A percentile compares a stretch with the other conserved stretches of the same genome.
These are phyloP conservation scores for Oryctes rhinoceros DNA, from an alignment of 1,140 invertebrate genomes.

Conservation along the genomic window DNA sequence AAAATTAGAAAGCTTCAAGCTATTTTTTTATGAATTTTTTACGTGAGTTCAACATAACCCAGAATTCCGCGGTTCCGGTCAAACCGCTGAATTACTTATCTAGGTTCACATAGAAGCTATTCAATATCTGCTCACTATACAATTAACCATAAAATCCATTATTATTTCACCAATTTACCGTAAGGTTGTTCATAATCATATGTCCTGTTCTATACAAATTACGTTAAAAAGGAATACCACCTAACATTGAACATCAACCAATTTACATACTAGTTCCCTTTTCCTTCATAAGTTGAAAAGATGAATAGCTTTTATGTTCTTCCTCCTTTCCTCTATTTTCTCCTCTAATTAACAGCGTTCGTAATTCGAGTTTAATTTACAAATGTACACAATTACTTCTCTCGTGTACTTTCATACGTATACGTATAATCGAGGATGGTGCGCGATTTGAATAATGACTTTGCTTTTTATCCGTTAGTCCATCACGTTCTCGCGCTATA, in stretches of 20 bases:
- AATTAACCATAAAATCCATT: not conserved
- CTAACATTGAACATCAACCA: not conserved
- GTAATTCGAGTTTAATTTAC: not conserved
- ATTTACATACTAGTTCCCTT: not conserved
- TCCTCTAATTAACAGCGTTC: slow-evolving; percentile 11
- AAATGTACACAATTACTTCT: slow-evolving; percentile 15
- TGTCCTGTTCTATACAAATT: too few relatives aligned
- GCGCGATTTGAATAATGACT: slow-evolving; percentile 16
- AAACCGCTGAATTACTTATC: too few relatives aligned
- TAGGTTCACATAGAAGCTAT: too few relatives aligned
- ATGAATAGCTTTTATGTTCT: not conserved
- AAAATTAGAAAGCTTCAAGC: too few relatives aligned
- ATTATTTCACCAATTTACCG: not conserved
- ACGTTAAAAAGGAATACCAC: too few relatives aligned
- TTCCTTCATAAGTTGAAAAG: not conserved
- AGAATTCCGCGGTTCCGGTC: too few relatives aligned
- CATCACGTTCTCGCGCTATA: not conserved
- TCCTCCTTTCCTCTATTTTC: not conserved
- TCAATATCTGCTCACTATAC: too few relatives aligned
- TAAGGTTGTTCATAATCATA: not conserved
- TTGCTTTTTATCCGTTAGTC: slow-evolving; percentile 7
- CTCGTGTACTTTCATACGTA: not conserved
- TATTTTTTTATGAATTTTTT: too few relatives aligned
- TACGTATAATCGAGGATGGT: not conserved
- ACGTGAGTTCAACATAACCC: too few relatives aligned